Evolutionary conservation across 2,797 vertebrate genomes (phyloP).

Genomic region (Ctenosaura bakeri): DNA sequence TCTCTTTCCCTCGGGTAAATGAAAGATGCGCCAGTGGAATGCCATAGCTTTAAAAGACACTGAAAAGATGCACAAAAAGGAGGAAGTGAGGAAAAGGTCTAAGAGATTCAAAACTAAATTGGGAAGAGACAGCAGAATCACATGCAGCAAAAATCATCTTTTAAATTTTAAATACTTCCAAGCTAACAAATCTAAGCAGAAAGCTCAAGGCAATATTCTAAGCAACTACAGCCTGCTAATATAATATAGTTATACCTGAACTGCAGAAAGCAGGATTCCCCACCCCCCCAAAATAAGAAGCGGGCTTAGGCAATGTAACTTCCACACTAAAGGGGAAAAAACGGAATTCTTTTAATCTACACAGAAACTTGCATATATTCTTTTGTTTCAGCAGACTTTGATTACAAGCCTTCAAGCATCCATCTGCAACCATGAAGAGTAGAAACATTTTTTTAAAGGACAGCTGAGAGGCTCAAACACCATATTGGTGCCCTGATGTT

Average conservation of each 20-base stretch:
- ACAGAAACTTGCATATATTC: not conserved
- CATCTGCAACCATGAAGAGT: not conserved
- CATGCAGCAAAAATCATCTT: not conserved
- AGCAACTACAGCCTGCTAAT: not conserved
- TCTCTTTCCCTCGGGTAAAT: not conserved
- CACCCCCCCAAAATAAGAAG: not conserved
- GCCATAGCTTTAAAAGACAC: not conserved
- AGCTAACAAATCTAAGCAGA: not conserved
- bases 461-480: not conserved
- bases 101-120: not conserved
- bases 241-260: not conserved
- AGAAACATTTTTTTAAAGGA: not conserved
- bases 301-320: not conserved
- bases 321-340: not conserved
- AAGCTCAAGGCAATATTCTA: not conserved
- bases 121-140: not conserved
- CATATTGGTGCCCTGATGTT: too few relatives aligned
- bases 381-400: not conserved
- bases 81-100: not conserved
- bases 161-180: not conserved
- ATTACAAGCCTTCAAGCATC: not conserved
- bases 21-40: not conserved
- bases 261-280: not conserved
- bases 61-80: not conserved
- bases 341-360: not conserved